Evolutionary conservation across 2,888 invertebrate species (phyloP).

Genomic region (Drosophila tanythrix): DNA sequence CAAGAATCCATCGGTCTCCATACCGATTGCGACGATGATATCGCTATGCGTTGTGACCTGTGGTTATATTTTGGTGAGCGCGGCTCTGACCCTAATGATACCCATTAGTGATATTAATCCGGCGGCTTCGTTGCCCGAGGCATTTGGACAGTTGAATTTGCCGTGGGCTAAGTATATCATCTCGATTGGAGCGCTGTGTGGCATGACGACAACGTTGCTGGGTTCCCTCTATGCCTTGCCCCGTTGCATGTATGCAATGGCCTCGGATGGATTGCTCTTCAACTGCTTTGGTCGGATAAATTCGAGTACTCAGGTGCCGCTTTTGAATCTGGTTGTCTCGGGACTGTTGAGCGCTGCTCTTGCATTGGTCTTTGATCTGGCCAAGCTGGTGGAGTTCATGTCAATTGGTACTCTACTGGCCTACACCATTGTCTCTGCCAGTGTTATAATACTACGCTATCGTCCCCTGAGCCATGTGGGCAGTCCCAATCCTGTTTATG

Average conservation of each 20-base stretch:
- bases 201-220: conserved; percentile 95
- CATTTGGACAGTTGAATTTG: conserved; percentile 90
- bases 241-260: conserved; percentile 95
- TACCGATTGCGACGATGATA: conserved; percentile 92
- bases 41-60: conserved; percentile 92
- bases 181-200: conserved; percentile 93
- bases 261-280: conserved; percentile 94
- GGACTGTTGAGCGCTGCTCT: conserved; percentile 91
- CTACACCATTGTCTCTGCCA: conserved; percentile 96
- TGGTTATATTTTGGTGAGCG: conserved; percentile 92
- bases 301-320: conserved; percentile 92
- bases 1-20: conserved; percentile 91
- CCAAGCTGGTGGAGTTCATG: conserved; percentile 97
- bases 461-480: conserved; percentile 86
- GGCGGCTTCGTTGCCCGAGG: conserved; percentile 92
- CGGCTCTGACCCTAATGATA: conserved; percentile 93
- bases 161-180: conserved; percentile 94
- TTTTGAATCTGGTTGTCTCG: conserved; percentile 91
- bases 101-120: conserved; percentile 91
- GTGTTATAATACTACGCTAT: conserved; percentile 94
- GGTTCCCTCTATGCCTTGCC: conserved; percentile 95
- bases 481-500: conserved; percentile 84
- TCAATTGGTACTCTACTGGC: conserved; percentile 95
- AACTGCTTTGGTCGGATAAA: conserved; percentile 91
- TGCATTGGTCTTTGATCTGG: conserved; percentile 93